These are phyloP conservation scores for Schizaphis graminum DNA, from an alignment of 2,888 invertebrate species.

Conservation along the genomic window DNA sequence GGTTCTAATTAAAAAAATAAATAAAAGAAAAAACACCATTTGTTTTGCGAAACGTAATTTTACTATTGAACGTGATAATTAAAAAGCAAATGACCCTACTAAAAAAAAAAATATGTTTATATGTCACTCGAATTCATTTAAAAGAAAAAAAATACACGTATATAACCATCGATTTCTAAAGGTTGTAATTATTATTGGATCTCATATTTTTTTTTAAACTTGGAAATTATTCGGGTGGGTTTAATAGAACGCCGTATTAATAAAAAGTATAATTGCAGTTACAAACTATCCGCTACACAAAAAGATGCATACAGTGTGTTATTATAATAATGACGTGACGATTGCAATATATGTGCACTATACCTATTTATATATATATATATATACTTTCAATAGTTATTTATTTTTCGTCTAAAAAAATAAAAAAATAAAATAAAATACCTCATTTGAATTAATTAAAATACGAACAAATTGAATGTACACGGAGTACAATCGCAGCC, in stretches of 20 bases:
- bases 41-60: constrained; percentile 37
- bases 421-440: not conserved
- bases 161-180: not conserved
- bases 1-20: constrained; percentile 43
- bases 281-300: not conserved
- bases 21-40: not conserved
- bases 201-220: not conserved
- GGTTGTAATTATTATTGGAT: not conserved
- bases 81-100: constrained; percentile 25
- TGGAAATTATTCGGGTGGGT: not conserved
- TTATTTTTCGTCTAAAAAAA: not conserved
- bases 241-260: not conserved
- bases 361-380: not conserved
- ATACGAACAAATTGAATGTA: constrained; percentile 9
- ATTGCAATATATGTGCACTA: not conserved
- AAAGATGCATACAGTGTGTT: not conserved
- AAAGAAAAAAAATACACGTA: not conserved
- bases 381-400: not conserved
- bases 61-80: constrained; percentile 37
- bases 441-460: constrained; percentile 6
- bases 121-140: not conserved
- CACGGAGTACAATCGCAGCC: not conserved
- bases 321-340: not conserved
- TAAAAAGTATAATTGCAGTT: not conserved
- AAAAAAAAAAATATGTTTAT: not conserved